Evolutionary conservation across 2,113 vertebrate genomes (phyloP).

Genomic region (Malurus elegans): DNA sequence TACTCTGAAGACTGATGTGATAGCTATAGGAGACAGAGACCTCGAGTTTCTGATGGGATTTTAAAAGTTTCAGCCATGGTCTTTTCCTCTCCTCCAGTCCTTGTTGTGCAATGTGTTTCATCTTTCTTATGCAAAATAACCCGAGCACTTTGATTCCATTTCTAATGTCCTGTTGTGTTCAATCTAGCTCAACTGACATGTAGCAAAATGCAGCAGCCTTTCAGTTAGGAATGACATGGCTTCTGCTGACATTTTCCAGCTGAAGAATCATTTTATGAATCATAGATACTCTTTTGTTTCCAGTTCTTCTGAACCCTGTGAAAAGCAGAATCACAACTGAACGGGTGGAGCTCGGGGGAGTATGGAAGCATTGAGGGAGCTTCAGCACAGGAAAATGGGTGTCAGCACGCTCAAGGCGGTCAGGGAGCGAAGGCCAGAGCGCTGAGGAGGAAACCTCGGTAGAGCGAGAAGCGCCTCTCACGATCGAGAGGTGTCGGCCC

Average conservation of each 20-base stretch:
- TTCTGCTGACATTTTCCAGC: background rate
- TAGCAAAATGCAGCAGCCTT: background rate
- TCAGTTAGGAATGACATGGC: background rate
- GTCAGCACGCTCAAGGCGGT: background rate
- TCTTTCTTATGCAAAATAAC: background rate
- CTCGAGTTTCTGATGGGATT: background rate
- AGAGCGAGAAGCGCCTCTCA: background rate
- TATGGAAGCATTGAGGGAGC: background rate
- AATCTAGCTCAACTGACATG: background rate
- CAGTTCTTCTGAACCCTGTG: background rate
- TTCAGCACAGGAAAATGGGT: background rate
- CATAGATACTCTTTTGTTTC: background rate
- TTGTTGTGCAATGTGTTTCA: background rate
- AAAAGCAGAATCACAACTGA: background rate
- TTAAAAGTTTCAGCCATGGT: background rate
- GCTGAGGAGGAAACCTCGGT: no score
- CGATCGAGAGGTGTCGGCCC: rapidly evolving
- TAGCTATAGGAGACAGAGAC: background rate
- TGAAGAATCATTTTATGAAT: background rate
- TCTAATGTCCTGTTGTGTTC: no score
- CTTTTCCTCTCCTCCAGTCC: background rate
- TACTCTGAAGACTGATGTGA: background rate
- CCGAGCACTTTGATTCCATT: background rate
- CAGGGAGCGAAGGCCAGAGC: background rate
- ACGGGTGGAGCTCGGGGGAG: background rate